These are phyloP conservation scores for Melinaea menophilus DNA, from an alignment of 2,888 invertebrate genomes.

Conservation along the genomic window DNA sequence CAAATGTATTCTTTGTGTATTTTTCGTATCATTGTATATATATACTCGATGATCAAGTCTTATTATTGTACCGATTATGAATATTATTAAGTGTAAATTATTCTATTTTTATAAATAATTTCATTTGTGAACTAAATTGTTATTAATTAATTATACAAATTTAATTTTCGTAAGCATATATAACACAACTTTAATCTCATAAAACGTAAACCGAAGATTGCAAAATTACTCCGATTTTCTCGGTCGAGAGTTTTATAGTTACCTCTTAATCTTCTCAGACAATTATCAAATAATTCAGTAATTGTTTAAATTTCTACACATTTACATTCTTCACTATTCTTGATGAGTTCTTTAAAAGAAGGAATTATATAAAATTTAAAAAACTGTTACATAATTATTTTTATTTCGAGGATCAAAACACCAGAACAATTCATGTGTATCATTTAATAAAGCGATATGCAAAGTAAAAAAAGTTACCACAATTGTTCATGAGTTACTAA, in stretches of 20 bases:
- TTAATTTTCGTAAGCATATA: neutral
- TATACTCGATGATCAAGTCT: no score
- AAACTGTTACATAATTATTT: neutral
- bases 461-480: slow-evolving; percentile 55
- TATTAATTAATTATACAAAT: neutral
- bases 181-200: slow-evolving; percentile 31
- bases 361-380: slow-evolving; percentile 33
- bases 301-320: slow-evolving; percentile 50
- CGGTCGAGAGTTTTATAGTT: slow-evolving; percentile 56
- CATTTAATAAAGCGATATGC: slow-evolving; percentile 45
- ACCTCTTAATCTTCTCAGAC: slow-evolving; percentile 47
- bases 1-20: no score
- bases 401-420: no score
- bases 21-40: no score
- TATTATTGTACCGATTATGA: no score
- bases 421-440: slow-evolving; percentile 15
- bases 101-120: neutral
- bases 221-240: slow-evolving; percentile 57
- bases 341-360: slow-evolving; percentile 32
- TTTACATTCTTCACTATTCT: slow-evolving; percentile 32
- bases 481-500: slow-evolving; percentile 62
- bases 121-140: neutral
- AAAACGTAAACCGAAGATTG: slow-evolving; percentile 50
- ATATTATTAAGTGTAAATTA: no score
- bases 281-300: slow-evolving; percentile 47